Percentiles rank a stretch among this genome's conserved stretches.
These are phyloP conservation scores for Hylyphantes graminicola DNA, from an alignment of 1,140 invertebrate species.

Conservation along the genomic window DNA sequence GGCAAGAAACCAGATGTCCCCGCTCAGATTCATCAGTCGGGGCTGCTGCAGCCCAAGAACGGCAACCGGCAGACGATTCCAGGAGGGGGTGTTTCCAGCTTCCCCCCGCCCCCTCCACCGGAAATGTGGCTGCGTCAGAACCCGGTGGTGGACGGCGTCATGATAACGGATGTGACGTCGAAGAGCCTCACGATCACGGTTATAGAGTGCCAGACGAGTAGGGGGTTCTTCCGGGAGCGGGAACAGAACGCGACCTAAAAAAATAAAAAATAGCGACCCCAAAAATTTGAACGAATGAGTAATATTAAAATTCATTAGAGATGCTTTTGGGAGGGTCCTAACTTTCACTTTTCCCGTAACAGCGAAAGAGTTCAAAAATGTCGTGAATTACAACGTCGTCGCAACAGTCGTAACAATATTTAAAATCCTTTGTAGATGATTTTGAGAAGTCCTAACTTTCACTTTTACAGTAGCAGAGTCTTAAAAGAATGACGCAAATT, in stretches of 20 bases:
- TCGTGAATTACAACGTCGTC: too few relatives aligned
- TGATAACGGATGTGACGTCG: constrained; percentile 95
- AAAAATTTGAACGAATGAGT: too few relatives aligned
- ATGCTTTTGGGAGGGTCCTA: too few relatives aligned
- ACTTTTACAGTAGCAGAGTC: too few relatives aligned
- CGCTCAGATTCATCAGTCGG: not conserved
- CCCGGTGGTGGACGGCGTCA: constrained; percentile 86
- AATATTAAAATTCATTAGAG: too few relatives aligned
- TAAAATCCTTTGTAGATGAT: too few relatives aligned
- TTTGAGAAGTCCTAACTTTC: too few relatives aligned
- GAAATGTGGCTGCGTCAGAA: constrained; percentile 87
- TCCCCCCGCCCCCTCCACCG: constrained; percentile 61
- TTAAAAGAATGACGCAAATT: too few relatives aligned
- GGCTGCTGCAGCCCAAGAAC: constrained; percentile 48
- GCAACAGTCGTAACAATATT: too few relatives aligned
- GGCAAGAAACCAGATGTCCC: constrained; percentile 25
- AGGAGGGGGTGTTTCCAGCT: not conserved
- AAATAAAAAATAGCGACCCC: not conserved
- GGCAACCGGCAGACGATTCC: not conserved
- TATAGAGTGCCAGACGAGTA: constrained; percentile 91
- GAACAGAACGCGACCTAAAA: not conserved
- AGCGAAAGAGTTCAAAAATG: too few relatives aligned
- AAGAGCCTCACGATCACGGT: constrained; percentile 94
- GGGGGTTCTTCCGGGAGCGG: constrained; percentile 81
- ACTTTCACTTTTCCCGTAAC: too few relatives aligned